Base-by-base conservation (phyloP, 2,888 invertebrate species). In the Drosophila trichaetosa region DNA sequence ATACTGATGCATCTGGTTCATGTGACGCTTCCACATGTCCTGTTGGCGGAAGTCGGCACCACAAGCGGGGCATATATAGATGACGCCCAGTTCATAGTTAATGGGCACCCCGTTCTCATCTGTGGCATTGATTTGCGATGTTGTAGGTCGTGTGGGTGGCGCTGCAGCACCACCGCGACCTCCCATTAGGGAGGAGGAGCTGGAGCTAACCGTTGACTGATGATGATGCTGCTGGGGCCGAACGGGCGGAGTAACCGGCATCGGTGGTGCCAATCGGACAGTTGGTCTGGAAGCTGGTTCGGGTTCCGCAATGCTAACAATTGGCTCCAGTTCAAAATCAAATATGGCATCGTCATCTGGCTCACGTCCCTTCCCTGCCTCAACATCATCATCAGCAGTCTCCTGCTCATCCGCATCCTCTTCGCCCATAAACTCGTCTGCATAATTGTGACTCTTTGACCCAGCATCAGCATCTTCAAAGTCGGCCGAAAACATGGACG, bases 51-150 rank as follows among this genome's bases (percentile, higher is more conserved):
- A 90, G 58, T 91, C 92, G 0, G 75, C 46, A 0, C 92, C 91
- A 38, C 91, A 91, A 1, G 90, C 89, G 0, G 91, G 91, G n/a
- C 91, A 91, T 40, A 92, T 91, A 48, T 91, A 91, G 13, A 91
- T 87, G 18, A 92, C 89, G 16, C 91, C 92, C 48, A 87, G 72
- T 65, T 91, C 91, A 42, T 91, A 91, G 57, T 90, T 90, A 27
- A 91, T 87, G 21, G 80, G 79, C 7, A 83, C 63, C 4, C 87
- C 87, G 21, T 86, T 74, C 33, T 85, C 87, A 68, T 91, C 91
- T 24, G 85, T 86, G 4, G 87, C 84, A 64, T 87, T 87, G 42
- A 87, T 90, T 42, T 87, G 87, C 5, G 90, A 89, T 31, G 89
- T 83, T 6, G 85, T 83, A 24, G 79, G 79, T 8, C 82, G 65